A percentile compares a stretch with the other conserved stretches of the same genome.
phyloP scores from a whole-genome alignment of 2,113 vertebrate species.

The Camelus bactrianus region DNA sequence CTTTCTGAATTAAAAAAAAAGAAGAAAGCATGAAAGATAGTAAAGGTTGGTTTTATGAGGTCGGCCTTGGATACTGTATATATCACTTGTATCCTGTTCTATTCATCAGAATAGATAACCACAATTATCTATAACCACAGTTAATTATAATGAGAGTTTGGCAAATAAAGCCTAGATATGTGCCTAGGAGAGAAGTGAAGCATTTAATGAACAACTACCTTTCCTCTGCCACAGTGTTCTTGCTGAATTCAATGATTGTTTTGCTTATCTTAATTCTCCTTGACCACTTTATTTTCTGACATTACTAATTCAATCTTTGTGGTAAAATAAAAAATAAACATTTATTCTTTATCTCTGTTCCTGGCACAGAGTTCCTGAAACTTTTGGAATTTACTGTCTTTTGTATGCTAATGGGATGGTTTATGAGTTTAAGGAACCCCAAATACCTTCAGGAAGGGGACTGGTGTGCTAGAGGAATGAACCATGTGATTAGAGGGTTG shows the following conservation, averaged over 20 bases:
- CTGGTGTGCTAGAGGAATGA: not conserved
- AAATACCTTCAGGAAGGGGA: not conserved
- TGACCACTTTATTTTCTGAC: conserved; percentile 20
- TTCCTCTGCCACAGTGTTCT: not conserved
- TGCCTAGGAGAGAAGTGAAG: not conserved
- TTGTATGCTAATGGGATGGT: not conserved
- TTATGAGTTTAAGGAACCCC: not conserved
- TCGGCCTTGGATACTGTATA: not conserved
- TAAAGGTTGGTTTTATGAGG: not conserved
- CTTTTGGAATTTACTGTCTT: not conserved
- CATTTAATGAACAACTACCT: conserved; percentile 3
- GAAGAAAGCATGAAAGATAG: too few species aligned
- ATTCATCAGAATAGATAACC: not conserved
- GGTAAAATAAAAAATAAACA: not conserved
- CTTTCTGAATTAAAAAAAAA: not conserved
- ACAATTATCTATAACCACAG: not conserved
- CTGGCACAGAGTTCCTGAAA: not conserved
- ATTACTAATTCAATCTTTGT: conserved; percentile 20
- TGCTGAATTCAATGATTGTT: conserved; percentile 1
- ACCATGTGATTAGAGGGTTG: not conserved
- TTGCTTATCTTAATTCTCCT: not conserved
- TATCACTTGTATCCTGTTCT: not conserved
- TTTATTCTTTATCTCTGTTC: not conserved
- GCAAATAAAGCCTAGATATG: not conserved
- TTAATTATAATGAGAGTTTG: conserved; percentile 15